Percentiles rank a stretch among this genome's conserved stretches.
phyloP scores from a whole-genome alignment of 2,888 invertebrate species.

The Notocelia uddmanniana region DNA sequence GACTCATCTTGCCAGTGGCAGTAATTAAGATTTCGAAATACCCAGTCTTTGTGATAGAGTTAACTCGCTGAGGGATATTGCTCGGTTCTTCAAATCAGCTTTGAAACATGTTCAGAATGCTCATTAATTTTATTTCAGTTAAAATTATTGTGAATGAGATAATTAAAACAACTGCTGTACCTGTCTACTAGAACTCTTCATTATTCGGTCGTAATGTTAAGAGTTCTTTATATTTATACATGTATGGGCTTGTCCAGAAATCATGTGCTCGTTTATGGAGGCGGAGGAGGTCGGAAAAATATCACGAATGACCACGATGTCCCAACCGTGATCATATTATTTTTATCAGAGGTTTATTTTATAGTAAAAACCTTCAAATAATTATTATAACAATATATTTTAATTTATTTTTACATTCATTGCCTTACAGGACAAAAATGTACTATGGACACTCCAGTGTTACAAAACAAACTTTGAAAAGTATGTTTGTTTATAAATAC shows the following conservation, averaged over 20 bases:
- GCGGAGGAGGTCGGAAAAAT: too few relatives aligned
- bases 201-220: too few relatives aligned
- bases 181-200: not conserved
- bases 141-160: not conserved
- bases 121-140: not conserved
- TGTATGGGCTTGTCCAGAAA: too few relatives aligned
- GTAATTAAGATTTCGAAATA: constrained; percentile 81
- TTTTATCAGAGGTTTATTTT: too few relatives aligned
- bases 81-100: constrained; percentile 44
- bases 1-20: constrained; percentile 71
- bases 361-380: too few relatives aligned
- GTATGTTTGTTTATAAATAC: not conserved
- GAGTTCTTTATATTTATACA: too few relatives aligned
- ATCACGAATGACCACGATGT: too few relatives aligned
- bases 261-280: too few relatives aligned
- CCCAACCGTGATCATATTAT: too few relatives aligned
- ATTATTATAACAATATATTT: too few relatives aligned
- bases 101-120: constrained; percentile 5
- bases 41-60: constrained; percentile 70
- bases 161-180: not conserved
- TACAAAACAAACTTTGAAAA: not conserved
- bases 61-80: constrained; percentile 69
- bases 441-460: not conserved
- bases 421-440: too few relatives aligned
- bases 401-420: too few relatives aligned